These are phyloP conservation scores for Brachypodius melanocephalos DNA, from an alignment of 2,113 vertebrate species.

Conservation along the genomic window DNA sequence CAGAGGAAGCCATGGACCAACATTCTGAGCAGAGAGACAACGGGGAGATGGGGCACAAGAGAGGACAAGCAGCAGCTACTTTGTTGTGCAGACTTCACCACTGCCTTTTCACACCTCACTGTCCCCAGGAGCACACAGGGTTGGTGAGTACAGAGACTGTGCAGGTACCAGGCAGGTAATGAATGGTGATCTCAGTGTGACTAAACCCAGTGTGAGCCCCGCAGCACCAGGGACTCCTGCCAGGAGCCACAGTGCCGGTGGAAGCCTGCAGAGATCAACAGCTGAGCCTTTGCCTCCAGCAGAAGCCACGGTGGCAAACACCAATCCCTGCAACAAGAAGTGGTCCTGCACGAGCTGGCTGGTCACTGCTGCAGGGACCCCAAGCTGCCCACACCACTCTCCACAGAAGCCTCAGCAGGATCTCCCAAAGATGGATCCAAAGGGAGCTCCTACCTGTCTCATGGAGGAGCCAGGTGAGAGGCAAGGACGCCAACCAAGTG, in stretches of 20 bases:
- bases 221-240: neutral
- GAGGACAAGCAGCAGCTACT: neutral
- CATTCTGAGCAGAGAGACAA: accelerated
- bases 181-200: accelerated
- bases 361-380: neutral
- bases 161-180: neutral
- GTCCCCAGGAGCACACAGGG: no score
- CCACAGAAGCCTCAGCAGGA: neutral
- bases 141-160: accelerated
- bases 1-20: accelerated
- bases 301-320: accelerated
- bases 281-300: neutral
- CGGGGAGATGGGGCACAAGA: accelerated
- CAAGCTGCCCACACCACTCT: accelerated
- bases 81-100: neutral
- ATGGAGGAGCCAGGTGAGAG: neutral
- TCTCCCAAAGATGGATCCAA: neutral
- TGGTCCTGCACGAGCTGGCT: accelerated
- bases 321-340: neutral
- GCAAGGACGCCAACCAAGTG: accelerated
- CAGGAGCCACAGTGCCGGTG: accelerated
- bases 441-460: neutral
- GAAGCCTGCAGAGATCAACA: neutral
- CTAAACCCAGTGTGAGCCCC: accelerated
- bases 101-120: accelerated